These are phyloP conservation scores for Misgurnus mizolepis DNA, from an alignment of 2,113 vertebrate genomes.

Conservation along the genomic window DNA sequence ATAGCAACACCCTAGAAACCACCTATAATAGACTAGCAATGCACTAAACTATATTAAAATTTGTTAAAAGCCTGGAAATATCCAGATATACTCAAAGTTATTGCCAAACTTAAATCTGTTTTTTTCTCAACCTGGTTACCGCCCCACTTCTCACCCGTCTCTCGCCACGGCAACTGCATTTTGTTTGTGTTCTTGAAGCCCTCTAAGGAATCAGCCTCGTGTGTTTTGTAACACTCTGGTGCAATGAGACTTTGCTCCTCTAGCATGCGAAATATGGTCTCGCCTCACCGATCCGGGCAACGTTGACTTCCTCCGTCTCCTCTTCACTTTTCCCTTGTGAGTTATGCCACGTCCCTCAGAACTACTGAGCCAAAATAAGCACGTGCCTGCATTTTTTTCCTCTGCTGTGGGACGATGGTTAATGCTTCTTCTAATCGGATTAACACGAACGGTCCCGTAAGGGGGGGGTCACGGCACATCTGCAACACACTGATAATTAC, in stretches of 20 bases:
- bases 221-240: constrained; percentile 19
- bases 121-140: constrained; percentile 5
- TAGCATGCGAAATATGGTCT: constrained; percentile 23
- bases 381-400: constrained; percentile 60
- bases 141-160: background rate
- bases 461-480: constrained; percentile 72
- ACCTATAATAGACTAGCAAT: no score
- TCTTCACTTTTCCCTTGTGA: constrained; percentile 41
- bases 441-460: constrained; percentile 72
- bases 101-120: background rate
- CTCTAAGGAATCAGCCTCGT: constrained; percentile 25
- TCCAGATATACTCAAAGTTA: background rate
- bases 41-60: no score
- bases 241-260: constrained; percentile 1
- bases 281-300: constrained; percentile 26
- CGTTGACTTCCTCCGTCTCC: constrained; percentile 36
- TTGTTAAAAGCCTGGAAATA: no score
- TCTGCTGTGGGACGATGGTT: constrained; percentile 68
- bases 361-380: constrained; percentile 63
- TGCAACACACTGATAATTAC: constrained; percentile 75
- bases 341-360: constrained; percentile 56
- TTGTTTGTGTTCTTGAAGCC: constrained; percentile 19
- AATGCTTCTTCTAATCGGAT: constrained; percentile 76
- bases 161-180: constrained; percentile 17
- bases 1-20: no score